These are phyloP conservation scores for Artibeus jamaicensis DNA, from an alignment of 2,797 vertebrate species.

Conservation along the genomic window DNA sequence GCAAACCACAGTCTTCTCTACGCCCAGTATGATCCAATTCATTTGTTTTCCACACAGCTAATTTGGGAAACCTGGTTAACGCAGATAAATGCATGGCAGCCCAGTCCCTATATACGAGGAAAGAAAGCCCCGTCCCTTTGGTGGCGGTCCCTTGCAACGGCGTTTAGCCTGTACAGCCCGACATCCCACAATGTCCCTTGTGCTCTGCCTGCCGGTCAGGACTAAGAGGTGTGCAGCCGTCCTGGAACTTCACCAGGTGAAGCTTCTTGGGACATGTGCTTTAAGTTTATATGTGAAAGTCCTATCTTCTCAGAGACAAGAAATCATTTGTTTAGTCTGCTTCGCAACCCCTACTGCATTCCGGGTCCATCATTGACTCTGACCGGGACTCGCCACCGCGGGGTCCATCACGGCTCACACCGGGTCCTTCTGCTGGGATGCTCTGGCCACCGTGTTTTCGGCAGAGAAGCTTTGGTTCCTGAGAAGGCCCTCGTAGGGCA, in stretches of 20 bases:
- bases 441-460: neutral
- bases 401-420: neutral
- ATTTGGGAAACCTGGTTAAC: neutral
- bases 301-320: neutral
- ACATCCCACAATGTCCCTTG: neutral
- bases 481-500: neutral
- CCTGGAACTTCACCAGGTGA: neutral
- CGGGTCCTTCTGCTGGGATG: neutral
- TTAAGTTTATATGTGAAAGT: neutral
- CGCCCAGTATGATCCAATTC: neutral
- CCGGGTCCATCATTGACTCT: neutral
- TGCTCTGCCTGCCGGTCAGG: neutral
- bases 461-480: neutral
- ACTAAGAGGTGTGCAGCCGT: no score
- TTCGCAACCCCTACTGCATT: neutral
- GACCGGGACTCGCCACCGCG: neutral
- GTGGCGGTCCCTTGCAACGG: neutral
- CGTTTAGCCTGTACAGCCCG: neutral
- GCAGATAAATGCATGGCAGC: neutral
- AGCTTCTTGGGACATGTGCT: neutral
- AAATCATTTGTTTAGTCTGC: neutral
- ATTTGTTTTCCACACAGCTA: neutral
- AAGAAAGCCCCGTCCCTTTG: neutral
- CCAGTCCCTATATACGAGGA: neutral
- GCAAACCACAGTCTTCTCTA: neutral